Percentiles rank a stretch among this genome's conserved stretches.
phyloP scores from a whole-genome alignment of 1,140 invertebrate genomes.

The Stegodyphus mimosarum region DNA sequence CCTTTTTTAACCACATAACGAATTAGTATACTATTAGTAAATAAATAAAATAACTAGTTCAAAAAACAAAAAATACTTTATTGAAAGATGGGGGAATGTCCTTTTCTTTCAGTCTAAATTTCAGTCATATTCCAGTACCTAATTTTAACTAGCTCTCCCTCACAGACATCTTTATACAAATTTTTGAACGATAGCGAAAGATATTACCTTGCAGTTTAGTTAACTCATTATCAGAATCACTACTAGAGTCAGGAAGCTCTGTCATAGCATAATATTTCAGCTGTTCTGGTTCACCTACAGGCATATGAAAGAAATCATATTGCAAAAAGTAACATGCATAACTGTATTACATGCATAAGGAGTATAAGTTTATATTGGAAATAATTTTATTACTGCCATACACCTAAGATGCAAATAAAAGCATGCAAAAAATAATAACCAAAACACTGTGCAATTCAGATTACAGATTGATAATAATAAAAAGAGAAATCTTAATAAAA shows the following conservation, averaged over 20 bases:
- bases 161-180: no score
- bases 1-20: no score
- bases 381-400: background rate
- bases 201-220: constrained; percentile 47
- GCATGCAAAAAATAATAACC: background rate
- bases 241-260: constrained; percentile 37
- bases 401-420: background rate
- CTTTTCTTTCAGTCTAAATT: no score
- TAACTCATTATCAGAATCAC: constrained; percentile 54
- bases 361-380: background rate
- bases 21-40: no score
- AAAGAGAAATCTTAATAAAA: no score
- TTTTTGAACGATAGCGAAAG: background rate
- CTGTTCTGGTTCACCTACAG: constrained; percentile 31
- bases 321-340: constrained; percentile 25
- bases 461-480: no score
- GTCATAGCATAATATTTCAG: constrained; percentile 34
- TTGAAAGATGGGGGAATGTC: no score
- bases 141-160: no score
- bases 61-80: no score
- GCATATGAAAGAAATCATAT: constrained; percentile 46
- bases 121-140: no score
- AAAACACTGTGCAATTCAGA: no score
- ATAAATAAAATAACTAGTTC: no score
- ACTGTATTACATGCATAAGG: constrained; percentile 33